These are phyloP conservation scores for Drosophila bocqueti DNA, from an alignment of 1,140 invertebrate species.

Conservation along the genomic window DNA sequence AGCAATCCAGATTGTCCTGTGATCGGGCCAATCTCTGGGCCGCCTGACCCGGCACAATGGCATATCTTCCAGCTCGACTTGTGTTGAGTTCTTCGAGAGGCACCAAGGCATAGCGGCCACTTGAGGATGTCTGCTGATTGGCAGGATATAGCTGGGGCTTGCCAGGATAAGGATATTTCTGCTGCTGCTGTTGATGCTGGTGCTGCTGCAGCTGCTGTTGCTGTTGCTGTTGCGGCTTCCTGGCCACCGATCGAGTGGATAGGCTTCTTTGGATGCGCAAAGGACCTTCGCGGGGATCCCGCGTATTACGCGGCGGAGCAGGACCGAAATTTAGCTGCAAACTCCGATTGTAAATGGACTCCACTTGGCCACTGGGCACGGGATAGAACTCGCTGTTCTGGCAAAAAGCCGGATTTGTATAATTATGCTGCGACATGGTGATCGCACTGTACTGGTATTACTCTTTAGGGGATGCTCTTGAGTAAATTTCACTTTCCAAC, in stretches of 20 bases:
- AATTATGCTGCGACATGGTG: slow-evolving; percentile 86
- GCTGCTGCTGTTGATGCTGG: slow-evolving; percentile 41
- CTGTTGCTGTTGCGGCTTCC: slow-evolving; percentile 60
- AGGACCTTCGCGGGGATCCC: slow-evolving; percentile 77
- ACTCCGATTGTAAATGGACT: slow-evolving; percentile 80
- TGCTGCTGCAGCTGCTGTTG: slow-evolving; percentile 43
- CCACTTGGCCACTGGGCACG: slow-evolving; percentile 58
- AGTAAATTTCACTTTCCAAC: not conserved
- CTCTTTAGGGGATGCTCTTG: slow-evolving; percentile 21
- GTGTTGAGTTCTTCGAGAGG: slow-evolving; percentile 85
- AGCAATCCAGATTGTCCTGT: slow-evolving; percentile 77
- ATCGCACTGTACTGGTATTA: slow-evolving; percentile 58
- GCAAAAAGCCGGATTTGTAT: slow-evolving; percentile 92
- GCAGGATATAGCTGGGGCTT: not conserved
- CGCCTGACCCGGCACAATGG: slow-evolving; percentile 63
- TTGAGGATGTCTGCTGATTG: slow-evolving; percentile 53
- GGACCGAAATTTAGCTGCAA: slow-evolving; percentile 77
- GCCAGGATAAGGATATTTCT: slow-evolving; percentile 6
- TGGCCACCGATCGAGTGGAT: slow-evolving; percentile 80
- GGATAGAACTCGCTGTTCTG: slow-evolving; percentile 89
- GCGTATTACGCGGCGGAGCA: slow-evolving; percentile 68
- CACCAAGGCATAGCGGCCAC: slow-evolving; percentile 85
- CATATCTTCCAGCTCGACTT: slow-evolving; percentile 57
- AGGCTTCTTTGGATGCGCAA: slow-evolving; percentile 84
- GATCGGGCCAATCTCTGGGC: slow-evolving; percentile 69